Conservation (phyloP, 1,140 invertebrate species). For the Sycophila sp. region DNA sequence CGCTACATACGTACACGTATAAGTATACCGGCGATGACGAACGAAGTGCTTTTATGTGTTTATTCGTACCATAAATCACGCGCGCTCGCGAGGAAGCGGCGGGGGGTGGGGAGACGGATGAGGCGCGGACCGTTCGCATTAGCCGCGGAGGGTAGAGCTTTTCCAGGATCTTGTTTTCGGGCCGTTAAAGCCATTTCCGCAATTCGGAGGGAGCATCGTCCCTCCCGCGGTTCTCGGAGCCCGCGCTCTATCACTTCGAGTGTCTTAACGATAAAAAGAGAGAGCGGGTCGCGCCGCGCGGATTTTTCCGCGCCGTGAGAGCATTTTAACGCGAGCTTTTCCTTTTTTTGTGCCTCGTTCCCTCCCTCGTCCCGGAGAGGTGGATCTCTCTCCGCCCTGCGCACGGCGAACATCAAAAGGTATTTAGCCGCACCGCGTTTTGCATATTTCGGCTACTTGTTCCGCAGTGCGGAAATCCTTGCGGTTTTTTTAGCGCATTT, state of each 20-base stretch:
- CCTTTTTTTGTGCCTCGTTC: too few species aligned
- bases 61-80: constrained; percentile 7
- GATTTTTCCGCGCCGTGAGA: not conserved
- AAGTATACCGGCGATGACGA: too few species aligned
- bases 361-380: too few species aligned
- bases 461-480: too few species aligned
- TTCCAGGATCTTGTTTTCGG: constrained; percentile 35
- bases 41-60: constrained; percentile 32
- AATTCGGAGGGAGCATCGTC: constrained; percentile 5
- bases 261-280: constrained; percentile 25
- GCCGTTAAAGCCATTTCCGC: constrained; percentile 36
- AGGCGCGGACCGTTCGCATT: not conserved
- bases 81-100: not conserved
- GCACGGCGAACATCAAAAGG: constrained; percentile 8
- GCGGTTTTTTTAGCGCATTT: too few species aligned
- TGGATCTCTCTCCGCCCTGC: too few species aligned
- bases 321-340: too few species aligned
- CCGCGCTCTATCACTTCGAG: constrained; percentile 27
- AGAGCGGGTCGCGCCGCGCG: not conserved
- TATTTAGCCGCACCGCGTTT: too few species aligned
- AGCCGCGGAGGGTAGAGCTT: constrained; percentile 30
- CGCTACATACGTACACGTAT: too few species aligned
- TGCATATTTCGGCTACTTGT: too few species aligned
- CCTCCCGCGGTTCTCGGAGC: not conserved
- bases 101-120: not conserved